Percentiles rank a stretch among this genome's conserved stretches.
phyloP scores from a whole-genome alignment of 2,888 invertebrate genomes.

The Copidosoma aretas region DNA sequence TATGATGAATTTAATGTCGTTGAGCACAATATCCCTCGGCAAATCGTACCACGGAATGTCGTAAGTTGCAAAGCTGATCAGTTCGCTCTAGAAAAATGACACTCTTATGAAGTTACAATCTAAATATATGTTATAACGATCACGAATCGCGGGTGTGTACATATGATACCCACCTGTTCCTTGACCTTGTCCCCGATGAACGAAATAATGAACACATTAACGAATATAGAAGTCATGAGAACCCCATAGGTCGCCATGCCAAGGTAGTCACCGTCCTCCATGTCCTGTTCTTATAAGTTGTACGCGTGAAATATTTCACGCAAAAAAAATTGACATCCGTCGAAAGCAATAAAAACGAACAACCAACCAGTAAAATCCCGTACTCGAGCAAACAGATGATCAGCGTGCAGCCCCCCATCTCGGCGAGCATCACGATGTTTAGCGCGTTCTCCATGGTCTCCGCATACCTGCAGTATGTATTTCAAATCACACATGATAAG shows the following conservation, averaged over 20 bases:
- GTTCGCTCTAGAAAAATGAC: conserved; percentile 44
- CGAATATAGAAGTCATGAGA: conserved; percentile 52
- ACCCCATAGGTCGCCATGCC: conserved; percentile 50
- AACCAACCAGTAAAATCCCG: conserved; percentile 47
- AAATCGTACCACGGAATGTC: conserved; percentile 50
- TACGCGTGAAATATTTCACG: background rate
- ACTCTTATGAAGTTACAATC: too few species aligned
- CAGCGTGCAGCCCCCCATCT: conserved; percentile 53
- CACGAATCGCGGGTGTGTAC: too few species aligned
- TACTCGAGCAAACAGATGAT: conserved; percentile 54
- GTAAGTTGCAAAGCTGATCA: conserved; percentile 47
- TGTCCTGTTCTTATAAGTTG: conserved; percentile 46
- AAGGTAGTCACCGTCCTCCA: conserved; percentile 47
- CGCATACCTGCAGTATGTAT: conserved; percentile 49
- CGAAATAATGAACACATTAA: conserved; percentile 53
- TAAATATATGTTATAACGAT: too few species aligned
- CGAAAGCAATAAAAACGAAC: background rate
- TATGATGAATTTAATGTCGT: conserved; percentile 48
- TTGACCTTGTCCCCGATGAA: conserved; percentile 53
- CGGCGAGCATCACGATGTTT: conserved; percentile 51
- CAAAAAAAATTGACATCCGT: background rate
- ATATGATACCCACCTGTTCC: conserved; percentile 44
- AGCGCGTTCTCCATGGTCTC: conserved; percentile 53
- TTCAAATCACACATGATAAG: background rate
- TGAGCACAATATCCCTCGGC: conserved; percentile 43